Evolutionary conservation across 2,797 vertebrate species (phyloP).

Genomic region (Urosaurus nigricauda): DNA sequence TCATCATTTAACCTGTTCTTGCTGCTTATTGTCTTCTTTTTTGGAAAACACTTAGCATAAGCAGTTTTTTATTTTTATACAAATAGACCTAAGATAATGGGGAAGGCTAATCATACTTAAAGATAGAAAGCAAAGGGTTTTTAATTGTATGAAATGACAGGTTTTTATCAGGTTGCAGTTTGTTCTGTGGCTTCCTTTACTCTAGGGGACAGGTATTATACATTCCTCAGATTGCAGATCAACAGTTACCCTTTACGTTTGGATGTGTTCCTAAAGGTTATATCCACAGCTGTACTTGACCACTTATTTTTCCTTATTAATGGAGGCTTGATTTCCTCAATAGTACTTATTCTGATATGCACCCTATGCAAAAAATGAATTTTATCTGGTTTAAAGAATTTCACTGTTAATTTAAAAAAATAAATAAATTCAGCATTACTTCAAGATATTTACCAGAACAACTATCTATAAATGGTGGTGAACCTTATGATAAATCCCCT

Average conservation of each 20-base stretch:
- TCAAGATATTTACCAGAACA: not conserved
- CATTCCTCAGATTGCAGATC: not conserved
- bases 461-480: not conserved
- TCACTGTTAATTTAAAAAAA: not conserved
- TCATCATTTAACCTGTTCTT: not conserved
- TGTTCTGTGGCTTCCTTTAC: not conserved
- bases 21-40: not conserved
- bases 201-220: not conserved
- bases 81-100: not conserved
- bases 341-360: not conserved
- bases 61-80: not conserved
- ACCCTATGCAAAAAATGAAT: not conserved
- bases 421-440: not conserved
- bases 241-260: too few relatives aligned
- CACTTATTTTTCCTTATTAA: not conserved
- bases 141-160: not conserved
- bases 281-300: not conserved
- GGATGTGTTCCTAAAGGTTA: not conserved
- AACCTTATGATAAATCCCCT: not conserved
- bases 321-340: not conserved
- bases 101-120: constrained; percentile 2
- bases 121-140: not conserved
- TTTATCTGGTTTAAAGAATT: not conserved
- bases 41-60: not conserved
- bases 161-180: not conserved